Base-by-base conservation (phyloP, 2,888 invertebrate genomes). In the Agrenia bidenticulata region DNA sequence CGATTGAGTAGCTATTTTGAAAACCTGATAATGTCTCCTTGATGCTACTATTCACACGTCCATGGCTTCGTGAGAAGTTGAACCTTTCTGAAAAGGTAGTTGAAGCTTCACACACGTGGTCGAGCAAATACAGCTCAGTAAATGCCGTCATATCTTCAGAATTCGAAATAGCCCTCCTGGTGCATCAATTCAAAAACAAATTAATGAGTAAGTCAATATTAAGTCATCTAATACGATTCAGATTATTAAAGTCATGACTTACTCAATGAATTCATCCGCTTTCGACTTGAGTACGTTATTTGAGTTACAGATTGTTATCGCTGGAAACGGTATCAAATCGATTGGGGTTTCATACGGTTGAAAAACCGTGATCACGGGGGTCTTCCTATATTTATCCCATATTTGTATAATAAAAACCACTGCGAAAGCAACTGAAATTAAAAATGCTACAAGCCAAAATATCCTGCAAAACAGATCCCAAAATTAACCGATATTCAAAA, bases 221-320 rank as follows among this genome's bases (percentile, higher is more conserved):
- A n/a, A n/a, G n/a, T n/a, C n/a, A n/a, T n/a, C n/a, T n/a, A n/a
- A n/a, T n/a, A n/a, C n/a, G n/a, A n/a, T n/a, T n/a, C n/a, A n/a
- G n/a, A n/a, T n/a, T n/a, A n/a, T n/a, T n/a, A n/a, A n/a, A n/a
- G n/a, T n/a, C n/a, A n/a, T n/a, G 11, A 32, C 45, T 55, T 50
- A 71, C 69, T 59, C 49, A 24, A 69, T 61, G 24, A 42, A 60
- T 26, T 53, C 45, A 9, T 64, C 51, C 11, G 61, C 64, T 60
- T 69, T 70, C 1, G 65, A 58, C 51, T 67, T 69, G 11, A 58
- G 53, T 17, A 72, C 60, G 53, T 71, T 69, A 53, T 74, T 74
- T 27, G 69, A 69, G 37, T 72, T 74, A 53, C 74, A 74, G 23
- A 74, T 66, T 1, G 74, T 74, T 1, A 74, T 60, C 9, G 69